Conservation (phyloP, 2,113 vertebrate species). For the Melanerpes formicivorus region DNA sequence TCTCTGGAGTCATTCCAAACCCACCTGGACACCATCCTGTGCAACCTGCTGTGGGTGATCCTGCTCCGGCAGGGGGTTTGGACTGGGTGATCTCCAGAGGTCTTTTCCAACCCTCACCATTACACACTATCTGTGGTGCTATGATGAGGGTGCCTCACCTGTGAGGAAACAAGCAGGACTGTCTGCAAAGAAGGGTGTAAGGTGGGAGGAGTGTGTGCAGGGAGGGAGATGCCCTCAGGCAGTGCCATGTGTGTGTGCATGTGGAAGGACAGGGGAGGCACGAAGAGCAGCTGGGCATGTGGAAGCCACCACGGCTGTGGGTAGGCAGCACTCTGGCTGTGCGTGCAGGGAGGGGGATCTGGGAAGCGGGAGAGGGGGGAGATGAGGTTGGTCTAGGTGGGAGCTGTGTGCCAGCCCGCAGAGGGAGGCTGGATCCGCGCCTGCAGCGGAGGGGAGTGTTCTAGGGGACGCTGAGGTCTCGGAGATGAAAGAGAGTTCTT, state of each 20-base stretch:
- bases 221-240: background rate
- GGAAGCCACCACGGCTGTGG: background rate
- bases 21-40: too few relatives aligned
- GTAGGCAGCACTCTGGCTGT: background rate
- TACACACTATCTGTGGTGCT: too few relatives aligned
- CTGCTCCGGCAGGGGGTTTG: too few relatives aligned
- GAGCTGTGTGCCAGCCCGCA: background rate
- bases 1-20: too few relatives aligned
- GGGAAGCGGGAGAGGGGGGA: background rate
- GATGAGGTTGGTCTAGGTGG: fast-evolving
- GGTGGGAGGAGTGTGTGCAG: background rate
- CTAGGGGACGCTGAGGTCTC: background rate
- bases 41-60: too few relatives aligned
- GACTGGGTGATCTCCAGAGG: too few relatives aligned
- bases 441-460: background rate
- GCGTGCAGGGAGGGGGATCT: background rate
- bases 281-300: background rate
- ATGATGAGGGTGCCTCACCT: background rate
- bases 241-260: fast-evolving
- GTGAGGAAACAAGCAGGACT: background rate
- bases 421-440: background rate
- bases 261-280: background rate
- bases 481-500: background rate
- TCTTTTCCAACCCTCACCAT: too few relatives aligned
- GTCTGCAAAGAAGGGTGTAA: fast-evolving